These are phyloP conservation scores for Alcedo quadribrachys DNA, from an alignment of 2,797 vertebrate species.

Conservation along the genomic window DNA sequence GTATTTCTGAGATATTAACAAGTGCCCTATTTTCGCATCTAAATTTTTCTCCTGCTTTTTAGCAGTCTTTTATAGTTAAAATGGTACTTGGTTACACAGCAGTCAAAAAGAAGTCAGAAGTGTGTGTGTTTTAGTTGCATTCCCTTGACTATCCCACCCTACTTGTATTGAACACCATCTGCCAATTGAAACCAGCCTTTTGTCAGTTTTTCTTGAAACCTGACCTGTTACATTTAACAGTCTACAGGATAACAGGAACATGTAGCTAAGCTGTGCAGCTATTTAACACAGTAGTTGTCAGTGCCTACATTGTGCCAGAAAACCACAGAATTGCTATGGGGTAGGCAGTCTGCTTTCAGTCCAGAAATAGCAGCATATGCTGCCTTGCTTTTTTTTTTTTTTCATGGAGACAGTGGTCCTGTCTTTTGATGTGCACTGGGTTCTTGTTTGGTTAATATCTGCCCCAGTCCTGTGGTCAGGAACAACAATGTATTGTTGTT, in stretches of 20 bases:
- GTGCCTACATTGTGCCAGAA: background rate
- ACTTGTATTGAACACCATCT: background rate
- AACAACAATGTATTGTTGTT: accelerated
- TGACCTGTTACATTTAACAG: background rate
- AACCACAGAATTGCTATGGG: background rate
- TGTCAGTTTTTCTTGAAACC: background rate
- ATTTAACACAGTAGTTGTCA: background rate
- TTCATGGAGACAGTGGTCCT: background rate
- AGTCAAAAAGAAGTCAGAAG: background rate
- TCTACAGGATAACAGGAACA: background rate
- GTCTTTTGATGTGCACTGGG: background rate
- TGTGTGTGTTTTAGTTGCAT: background rate
- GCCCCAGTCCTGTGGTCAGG: background rate
- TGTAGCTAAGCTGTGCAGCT: background rate
- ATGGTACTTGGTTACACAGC: background rate
- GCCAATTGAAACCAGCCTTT: background rate
- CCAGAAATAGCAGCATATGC: background rate
- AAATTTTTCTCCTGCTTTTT: background rate
- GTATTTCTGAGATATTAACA: background rate
- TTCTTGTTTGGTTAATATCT: background rate
- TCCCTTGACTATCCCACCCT: background rate
- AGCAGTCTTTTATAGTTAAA: background rate
- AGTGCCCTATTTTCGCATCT: background rate
- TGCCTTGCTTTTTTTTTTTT: background rate
- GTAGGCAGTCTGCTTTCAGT: background rate